Conservation (phyloP, 2,888 invertebrate genomes). For the Rhamphomyia laevipes region DNA sequence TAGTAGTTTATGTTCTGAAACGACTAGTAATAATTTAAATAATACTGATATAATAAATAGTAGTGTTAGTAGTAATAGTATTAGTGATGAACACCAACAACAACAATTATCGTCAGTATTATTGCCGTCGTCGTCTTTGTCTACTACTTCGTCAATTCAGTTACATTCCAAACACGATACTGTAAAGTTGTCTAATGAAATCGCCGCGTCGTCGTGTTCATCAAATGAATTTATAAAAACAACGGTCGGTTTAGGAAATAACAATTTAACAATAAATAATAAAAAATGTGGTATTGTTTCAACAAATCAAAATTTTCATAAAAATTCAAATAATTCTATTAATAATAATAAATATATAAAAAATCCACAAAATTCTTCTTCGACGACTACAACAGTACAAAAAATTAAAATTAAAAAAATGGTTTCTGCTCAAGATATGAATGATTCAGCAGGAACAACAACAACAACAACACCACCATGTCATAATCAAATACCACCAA, state of each 20-base stretch:
- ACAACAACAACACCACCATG: slow-evolving; percentile 10
- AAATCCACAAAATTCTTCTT: not conserved
- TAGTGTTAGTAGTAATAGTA: not conserved
- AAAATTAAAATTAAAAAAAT: too few relatives aligned
- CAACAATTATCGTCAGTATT: not conserved
- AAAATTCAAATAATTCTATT: not conserved
- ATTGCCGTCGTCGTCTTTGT: not conserved
- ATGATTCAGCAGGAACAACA: slow-evolving; percentile 5
- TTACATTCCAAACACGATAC: slow-evolving; percentile 33
- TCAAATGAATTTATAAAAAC: not conserved
- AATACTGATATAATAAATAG: too few relatives aligned
- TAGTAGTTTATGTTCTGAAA: too few relatives aligned
- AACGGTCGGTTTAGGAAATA: not conserved
- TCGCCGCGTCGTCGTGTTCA: not conserved
- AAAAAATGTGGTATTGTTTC: not conserved
- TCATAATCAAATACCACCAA: slow-evolving; percentile 20
- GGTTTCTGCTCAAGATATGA: not conserved
- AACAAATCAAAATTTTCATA: not conserved
- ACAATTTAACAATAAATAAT: not conserved
- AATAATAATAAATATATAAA: not conserved
- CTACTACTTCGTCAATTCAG: slow-evolving; percentile 19
- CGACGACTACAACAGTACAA: not conserved
- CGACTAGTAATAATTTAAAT: too few relatives aligned
- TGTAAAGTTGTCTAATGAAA: not conserved
- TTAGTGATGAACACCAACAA: not conserved